Conservation (phyloP, 2,797 vertebrate species). For the Enteromius thamalakanensis region DNA sequence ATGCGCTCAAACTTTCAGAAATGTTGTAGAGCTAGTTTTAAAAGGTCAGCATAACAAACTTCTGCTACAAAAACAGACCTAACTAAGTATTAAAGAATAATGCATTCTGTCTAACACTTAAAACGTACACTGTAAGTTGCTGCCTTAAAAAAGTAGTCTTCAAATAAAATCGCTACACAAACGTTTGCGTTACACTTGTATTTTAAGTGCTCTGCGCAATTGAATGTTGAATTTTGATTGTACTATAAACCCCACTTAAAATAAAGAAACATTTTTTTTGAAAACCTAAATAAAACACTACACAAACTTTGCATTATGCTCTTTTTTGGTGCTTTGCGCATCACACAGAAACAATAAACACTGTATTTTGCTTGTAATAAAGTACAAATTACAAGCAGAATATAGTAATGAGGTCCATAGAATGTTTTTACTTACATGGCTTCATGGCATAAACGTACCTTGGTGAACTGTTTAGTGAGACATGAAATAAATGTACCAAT, state of each 20-base stretch:
- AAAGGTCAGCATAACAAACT: not conserved
- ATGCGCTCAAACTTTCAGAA: not conserved
- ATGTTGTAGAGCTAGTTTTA: not conserved
- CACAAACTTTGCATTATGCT: not conserved
- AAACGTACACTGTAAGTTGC: too few species aligned
- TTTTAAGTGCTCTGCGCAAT: too few species aligned
- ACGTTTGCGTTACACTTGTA: too few species aligned
- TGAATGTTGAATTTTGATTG: too few species aligned
- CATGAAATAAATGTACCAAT: too few species aligned
- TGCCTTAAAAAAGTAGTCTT: not conserved
- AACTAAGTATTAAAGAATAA: not conserved
- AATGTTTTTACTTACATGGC: not conserved
- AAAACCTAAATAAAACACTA: not conserved
- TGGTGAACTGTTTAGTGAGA: too few species aligned
- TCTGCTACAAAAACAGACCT: not conserved
- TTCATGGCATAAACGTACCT: too few species aligned
- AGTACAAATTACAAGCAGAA: not conserved
- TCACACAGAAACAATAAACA: not conserved
- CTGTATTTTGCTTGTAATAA: slow-evolving; percentile 25
- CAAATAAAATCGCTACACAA: too few species aligned
- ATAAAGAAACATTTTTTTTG: too few species aligned
- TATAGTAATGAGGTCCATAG: not conserved
- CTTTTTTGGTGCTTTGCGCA: not conserved
- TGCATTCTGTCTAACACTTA: not conserved
- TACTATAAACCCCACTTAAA: too few species aligned